Conservation (phyloP, 2,797 vertebrate species). For the Labroides dimidiatus region DNA sequence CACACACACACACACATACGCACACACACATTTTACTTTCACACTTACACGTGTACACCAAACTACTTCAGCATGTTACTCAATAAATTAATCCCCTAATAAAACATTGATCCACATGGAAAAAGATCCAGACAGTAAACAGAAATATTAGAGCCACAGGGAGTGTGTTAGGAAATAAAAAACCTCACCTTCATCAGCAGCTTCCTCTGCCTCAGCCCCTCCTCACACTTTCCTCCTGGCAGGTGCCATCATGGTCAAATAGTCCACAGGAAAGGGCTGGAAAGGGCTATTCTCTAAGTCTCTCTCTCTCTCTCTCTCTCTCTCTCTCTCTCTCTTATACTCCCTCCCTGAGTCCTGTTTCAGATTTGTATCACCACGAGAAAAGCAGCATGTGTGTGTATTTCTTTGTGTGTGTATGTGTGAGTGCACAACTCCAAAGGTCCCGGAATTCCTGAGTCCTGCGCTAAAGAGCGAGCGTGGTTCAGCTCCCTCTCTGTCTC, state of each 20-base stretch:
- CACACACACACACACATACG: background rate
- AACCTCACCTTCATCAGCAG: constrained; percentile 74
- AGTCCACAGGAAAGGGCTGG: constrained; percentile 77
- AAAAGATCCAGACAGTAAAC: constrained; percentile 5
- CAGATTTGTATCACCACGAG: constrained; percentile 49
- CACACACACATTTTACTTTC: background rate
- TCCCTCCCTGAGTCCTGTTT: constrained; percentile 41
- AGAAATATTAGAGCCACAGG: constrained; percentile 9
- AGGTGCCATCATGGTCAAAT: constrained; percentile 84
- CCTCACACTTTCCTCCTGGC: constrained; percentile 67
- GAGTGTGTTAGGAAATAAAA: constrained; percentile 6
- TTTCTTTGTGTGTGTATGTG: constrained; percentile 30
- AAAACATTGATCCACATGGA: background rate
- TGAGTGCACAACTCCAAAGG: constrained; percentile 71
- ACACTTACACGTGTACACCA: background rate
- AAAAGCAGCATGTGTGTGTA: constrained; percentile 48
- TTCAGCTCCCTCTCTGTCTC: constrained; percentile 54
- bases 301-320: constrained; percentile 31
- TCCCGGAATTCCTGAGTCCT: constrained; percentile 79
- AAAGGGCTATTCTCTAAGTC: constrained; percentile 35
- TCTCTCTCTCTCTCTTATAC: constrained; percentile 34
- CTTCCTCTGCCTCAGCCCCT: constrained; percentile 63
- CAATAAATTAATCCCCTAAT: background rate
- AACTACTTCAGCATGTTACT: constrained; percentile 17
- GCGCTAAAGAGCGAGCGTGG: constrained; percentile 66